A percentile compares a stretch with the other conserved stretches of the same genome.
Evolutionary conservation across 2,888 invertebrate genomes (phyloP).

Genomic region (Tenthredo amoena): DNA sequence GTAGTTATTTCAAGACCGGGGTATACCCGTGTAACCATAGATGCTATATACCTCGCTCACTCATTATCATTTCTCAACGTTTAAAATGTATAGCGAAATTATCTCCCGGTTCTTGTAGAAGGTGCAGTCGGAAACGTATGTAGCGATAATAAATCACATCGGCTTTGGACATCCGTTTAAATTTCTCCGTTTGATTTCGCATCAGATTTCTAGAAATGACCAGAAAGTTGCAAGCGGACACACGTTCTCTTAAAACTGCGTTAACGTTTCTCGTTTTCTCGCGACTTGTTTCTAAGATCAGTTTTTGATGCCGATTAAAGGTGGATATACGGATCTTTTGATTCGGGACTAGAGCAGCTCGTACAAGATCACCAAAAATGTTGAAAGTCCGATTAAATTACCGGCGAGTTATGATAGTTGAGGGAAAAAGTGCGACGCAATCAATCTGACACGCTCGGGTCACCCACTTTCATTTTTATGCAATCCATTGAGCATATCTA

Average conservation of each 20-base stretch:
- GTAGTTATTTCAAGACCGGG: background rate
- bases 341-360: background rate
- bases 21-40: background rate
- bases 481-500: slow-evolving; percentile 24
- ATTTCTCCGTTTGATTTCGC: slow-evolving; percentile 18
- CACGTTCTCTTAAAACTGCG: background rate
- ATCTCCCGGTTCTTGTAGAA: background rate
- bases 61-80: background rate
- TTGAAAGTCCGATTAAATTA: background rate
- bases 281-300: background rate
- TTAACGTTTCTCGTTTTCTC: background rate
- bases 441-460: background rate
- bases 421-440: slow-evolving; percentile 3
- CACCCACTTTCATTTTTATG: slow-evolving; percentile 51
- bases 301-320: background rate
- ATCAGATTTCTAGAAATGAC: background rate
- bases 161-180: background rate
- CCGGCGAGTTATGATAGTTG: background rate
- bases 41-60: background rate
- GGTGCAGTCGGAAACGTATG: background rate
- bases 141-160: background rate
- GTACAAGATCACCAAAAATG: background rate
- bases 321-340: background rate
- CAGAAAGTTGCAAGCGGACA: background rate
- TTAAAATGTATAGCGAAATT: background rate